A percentile compares a stretch with the other conserved stretches of the same genome.
Evolutionary conservation across 2,113 vertebrate species (phyloP).

Genomic region (Leiothrix lutea): DNA sequence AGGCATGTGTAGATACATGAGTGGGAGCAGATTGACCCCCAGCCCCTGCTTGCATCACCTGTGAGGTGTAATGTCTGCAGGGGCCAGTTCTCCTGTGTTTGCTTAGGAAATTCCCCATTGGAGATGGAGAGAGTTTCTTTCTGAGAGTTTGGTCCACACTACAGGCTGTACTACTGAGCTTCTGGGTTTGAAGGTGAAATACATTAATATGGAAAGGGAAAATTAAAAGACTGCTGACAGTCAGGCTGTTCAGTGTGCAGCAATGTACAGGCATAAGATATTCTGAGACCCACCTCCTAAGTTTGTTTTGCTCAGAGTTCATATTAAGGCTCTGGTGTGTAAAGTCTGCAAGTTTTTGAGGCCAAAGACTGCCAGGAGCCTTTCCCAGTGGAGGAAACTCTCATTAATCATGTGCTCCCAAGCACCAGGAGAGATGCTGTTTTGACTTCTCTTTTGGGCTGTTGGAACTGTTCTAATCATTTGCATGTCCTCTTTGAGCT

Average conservation of each 20-base stretch:
- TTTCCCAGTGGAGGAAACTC: slow-evolving; percentile 19
- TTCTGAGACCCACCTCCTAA: neutral
- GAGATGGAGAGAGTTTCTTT: neutral
- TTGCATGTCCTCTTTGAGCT: slow-evolving; percentile 5
- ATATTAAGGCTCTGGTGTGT: neutral
- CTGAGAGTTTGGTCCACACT: neutral
- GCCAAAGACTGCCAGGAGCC: slow-evolving; percentile 12
- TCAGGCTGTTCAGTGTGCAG: neutral
- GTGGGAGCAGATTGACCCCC: neutral
- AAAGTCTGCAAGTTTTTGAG: slow-evolving; percentile 2
- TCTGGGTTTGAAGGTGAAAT: neutral
- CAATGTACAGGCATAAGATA: neutral
- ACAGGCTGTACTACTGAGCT: too few species aligned
- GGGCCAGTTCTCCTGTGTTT: neutral
- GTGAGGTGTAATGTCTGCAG: accelerated
- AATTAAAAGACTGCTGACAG: neutral
- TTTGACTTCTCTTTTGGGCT: slow-evolving; percentile 19
- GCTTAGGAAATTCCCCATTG: neutral
- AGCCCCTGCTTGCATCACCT: neutral
- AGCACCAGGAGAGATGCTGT: slow-evolving; percentile 11
- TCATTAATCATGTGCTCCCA: slow-evolving; percentile 41
- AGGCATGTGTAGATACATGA: neutral
- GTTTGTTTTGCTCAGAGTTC: slow-evolving; percentile 22
- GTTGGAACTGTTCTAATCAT: slow-evolving; percentile 25
- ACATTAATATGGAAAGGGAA: neutral